These are phyloP conservation scores for Sebastes jordani DNA, from an alignment of 2,797 vertebrate genomes.

Conservation along the genomic window DNA sequence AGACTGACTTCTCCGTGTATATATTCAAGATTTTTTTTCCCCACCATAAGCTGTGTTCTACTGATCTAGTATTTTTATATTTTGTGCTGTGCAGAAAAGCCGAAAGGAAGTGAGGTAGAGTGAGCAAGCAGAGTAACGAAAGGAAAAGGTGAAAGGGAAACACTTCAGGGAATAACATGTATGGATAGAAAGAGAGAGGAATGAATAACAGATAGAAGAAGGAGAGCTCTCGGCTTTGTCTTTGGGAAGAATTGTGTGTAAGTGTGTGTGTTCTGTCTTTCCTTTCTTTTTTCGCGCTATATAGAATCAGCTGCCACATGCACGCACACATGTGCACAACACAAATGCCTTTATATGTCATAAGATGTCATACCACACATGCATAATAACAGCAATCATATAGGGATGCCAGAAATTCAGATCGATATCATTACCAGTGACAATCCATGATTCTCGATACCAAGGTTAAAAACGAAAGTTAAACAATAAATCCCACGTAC, in stretches of 20 bases:
- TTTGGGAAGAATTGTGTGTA: conserved; percentile 3
- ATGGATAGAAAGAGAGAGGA: conserved; percentile 4
- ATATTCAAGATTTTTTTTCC: neutral
- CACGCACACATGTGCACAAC: neutral
- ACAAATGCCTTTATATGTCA: neutral
- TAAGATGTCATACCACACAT: neutral
- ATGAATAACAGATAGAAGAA: conserved; percentile 11
- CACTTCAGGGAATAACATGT: conserved; percentile 25
- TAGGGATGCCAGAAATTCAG: too few relatives aligned
- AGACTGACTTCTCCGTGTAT: neutral
- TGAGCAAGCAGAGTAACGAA: neutral
- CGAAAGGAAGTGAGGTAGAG: neutral
- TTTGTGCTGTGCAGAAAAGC: neutral
- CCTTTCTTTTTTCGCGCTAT: neutral
- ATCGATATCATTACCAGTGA: too few relatives aligned
- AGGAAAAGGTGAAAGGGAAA: conserved; percentile 9
- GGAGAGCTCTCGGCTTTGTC: conserved; percentile 18
- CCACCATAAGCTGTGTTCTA: neutral
- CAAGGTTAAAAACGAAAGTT: too few relatives aligned
- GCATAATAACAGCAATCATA: neutral
- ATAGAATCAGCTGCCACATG: neutral
- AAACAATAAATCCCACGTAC: too few relatives aligned
- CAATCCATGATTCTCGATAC: too few relatives aligned
- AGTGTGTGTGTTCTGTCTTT: neutral
- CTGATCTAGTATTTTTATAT: neutral